Percentiles rank a stretch among this genome's conserved stretches.
phyloP scores from a whole-genome alignment of 2,888 invertebrate genomes.

The Serripes groenlandicus region DNA sequence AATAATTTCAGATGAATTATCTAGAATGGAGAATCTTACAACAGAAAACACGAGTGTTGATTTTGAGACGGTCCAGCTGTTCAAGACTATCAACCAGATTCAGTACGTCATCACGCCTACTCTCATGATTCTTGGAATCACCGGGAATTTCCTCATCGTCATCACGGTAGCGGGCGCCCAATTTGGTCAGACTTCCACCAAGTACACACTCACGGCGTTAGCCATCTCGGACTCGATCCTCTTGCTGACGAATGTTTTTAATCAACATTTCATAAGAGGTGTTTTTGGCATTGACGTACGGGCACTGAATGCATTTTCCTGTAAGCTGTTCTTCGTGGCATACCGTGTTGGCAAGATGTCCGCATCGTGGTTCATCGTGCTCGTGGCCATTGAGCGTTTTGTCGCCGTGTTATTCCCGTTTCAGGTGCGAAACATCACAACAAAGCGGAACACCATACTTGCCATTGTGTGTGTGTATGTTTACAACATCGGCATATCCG shows the following conservation, averaged over 20 bases:
- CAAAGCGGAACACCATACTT: background rate
- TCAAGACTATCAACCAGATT: slow-evolving; percentile 20
- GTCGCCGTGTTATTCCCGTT: slow-evolving; percentile 37
- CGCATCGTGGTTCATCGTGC: slow-evolving; percentile 44
- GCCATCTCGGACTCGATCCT: slow-evolving; percentile 37
- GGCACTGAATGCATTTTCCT: slow-evolving; percentile 20
- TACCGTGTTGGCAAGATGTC: slow-evolving; percentile 35
- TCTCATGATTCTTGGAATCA: slow-evolving; percentile 25
- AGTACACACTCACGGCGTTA: slow-evolving; percentile 26
- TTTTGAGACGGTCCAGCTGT: background rate
- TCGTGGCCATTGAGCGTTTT: slow-evolving; percentile 36
- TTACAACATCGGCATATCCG: slow-evolving; percentile 32
- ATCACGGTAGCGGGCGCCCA: slow-evolving; percentile 24
- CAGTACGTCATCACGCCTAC: slow-evolving; percentile 30
- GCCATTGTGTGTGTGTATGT: slow-evolving; percentile 12
- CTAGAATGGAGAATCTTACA: background rate
- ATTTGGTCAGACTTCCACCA: slow-evolving; percentile 28
- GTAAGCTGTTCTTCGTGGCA: slow-evolving; percentile 42
- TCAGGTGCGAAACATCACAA: slow-evolving; percentile 1
- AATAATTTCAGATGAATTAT: too few species aligned
- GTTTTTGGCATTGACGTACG: slow-evolving; percentile 20
- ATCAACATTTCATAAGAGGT: slow-evolving; percentile 32
- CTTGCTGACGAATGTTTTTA: slow-evolving; percentile 35
- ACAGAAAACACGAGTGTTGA: background rate
- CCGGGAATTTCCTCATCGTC: slow-evolving; percentile 21